A percentile compares a stretch with the other conserved stretches of the same genome.
These are phyloP conservation scores for Sitta europaea DNA, from an alignment of 2,113 vertebrate genomes.

Conservation along the genomic window DNA sequence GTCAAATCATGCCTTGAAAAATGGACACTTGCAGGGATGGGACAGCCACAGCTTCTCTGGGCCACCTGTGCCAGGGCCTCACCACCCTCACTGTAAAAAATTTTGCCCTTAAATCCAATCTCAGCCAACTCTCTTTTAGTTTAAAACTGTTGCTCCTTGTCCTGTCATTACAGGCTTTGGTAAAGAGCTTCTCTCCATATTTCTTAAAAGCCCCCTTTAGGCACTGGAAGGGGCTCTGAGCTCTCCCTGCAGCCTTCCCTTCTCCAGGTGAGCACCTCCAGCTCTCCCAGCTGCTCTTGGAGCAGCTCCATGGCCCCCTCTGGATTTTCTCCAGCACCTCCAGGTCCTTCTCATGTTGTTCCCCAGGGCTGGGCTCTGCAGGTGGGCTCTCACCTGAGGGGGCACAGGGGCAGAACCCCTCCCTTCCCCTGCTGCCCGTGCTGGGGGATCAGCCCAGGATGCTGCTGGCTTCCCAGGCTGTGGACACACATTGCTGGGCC, in stretches of 20 bases:
- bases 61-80: neutral
- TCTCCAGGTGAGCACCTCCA: neutral
- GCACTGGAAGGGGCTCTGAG: neutral
- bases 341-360: neutral
- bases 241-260: neutral
- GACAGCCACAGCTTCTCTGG: neutral
- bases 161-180: neutral
- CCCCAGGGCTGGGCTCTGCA: neutral
- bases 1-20: neutral
- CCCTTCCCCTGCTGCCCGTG: fast-evolving
- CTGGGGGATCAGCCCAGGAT: neutral
- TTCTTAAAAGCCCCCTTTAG: neutral
- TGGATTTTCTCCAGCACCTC: fast-evolving
- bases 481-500: fast-evolving
- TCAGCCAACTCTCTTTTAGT: fast-evolving
- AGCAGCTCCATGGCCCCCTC: fast-evolving
- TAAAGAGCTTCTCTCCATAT: neutral
- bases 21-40: neutral
- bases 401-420: neutral
- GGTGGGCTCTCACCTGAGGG: neutral
- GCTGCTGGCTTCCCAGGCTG: fast-evolving
- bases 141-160: neutral
- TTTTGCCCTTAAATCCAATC: neutral
- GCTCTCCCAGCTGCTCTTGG: neutral
- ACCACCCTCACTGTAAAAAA: fast-evolving